Evolutionary conservation across 1,140 invertebrate species (phyloP).

Genomic region (Daktulosphaira vitifoliae): DNA sequence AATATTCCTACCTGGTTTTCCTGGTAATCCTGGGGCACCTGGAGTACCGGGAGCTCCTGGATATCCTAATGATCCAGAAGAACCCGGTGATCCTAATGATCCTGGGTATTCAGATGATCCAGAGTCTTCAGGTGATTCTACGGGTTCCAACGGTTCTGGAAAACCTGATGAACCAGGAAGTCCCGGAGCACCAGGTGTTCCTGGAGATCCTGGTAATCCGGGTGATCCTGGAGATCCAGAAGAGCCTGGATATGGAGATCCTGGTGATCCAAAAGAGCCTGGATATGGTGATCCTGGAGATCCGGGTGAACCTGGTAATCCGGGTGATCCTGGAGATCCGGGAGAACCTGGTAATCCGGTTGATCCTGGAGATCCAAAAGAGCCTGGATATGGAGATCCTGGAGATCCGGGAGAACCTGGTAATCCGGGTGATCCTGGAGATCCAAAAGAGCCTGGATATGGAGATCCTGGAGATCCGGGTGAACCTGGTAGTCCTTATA

Average conservation of each 20-base stretch:
- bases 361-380: slow-evolving; percentile 37
- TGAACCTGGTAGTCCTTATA: too few relatives aligned
- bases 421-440: slow-evolving; percentile 33
- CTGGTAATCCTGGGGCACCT: slow-evolving; percentile 36
- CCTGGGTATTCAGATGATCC: not conserved
- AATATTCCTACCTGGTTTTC: slow-evolving; percentile 25
- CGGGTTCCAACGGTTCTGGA: slow-evolving; percentile 38
- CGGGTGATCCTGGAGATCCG: slow-evolving; percentile 11
- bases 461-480: slow-evolving; percentile 35
- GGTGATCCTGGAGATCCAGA: slow-evolving; percentile 36
- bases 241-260: slow-evolving; percentile 16
- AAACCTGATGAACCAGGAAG: slow-evolving; percentile 36
- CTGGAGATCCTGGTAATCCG: slow-evolving; percentile 35
- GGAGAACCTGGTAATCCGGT: slow-evolving; percentile 21
- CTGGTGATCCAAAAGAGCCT: slow-evolving; percentile 34
- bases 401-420: slow-evolving; percentile 36
- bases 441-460: slow-evolving; percentile 29
- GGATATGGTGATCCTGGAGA: not conserved
- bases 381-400: slow-evolving; percentile 31
- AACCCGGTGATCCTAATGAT: slow-evolving; percentile 12
- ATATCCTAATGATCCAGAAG: not conserved
- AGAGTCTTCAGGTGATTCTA: slow-evolving; percentile 39
- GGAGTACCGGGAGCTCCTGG: slow-evolving; percentile 39
- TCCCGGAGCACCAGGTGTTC: slow-evolving; percentile 36
- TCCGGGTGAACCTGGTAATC: slow-evolving; percentile 2